Conservation (phyloP, 2,888 invertebrate genomes). For the Diachrysia chrysitis region DNA sequence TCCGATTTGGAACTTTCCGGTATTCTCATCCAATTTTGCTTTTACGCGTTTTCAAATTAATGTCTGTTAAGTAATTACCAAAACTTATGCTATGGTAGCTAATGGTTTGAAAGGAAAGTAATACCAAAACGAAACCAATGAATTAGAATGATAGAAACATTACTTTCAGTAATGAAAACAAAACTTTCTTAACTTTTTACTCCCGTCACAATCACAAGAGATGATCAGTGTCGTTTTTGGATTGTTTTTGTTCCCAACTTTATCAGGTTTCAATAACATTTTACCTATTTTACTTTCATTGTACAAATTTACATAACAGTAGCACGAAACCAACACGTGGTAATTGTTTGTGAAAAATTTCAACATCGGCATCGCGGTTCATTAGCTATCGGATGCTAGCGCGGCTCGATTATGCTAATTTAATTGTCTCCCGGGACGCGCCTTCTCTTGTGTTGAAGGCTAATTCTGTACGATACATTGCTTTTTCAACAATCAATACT, state of each 20-base stretch:
- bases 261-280: neutral
- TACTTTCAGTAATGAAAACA: neutral
- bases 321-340: conserved; percentile 30
- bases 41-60: neutral
- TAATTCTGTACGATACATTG: conserved; percentile 39
- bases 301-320: conserved; percentile 21
- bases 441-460: conserved; percentile 39
- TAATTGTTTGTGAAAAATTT: conserved; percentile 36
- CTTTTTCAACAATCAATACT: conserved; percentile 40
- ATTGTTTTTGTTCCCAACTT: conserved; percentile 4
- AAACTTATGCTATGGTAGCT: neutral
- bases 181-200: neutral
- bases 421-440: conserved; percentile 49
- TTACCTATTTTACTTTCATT: neutral
- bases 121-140: neutral
- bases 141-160: neutral
- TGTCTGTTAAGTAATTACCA: neutral
- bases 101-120: neutral
- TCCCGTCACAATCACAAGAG: conserved; percentile 1
- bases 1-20: neutral
- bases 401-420: conserved; percentile 59
- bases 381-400: conserved; percentile 53
- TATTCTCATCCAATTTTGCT: neutral
- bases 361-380: conserved; percentile 49
- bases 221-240: neutral